phyloP scores from a whole-genome alignment of 2,888 invertebrate species.

The Tipula lateralis region DNA sequence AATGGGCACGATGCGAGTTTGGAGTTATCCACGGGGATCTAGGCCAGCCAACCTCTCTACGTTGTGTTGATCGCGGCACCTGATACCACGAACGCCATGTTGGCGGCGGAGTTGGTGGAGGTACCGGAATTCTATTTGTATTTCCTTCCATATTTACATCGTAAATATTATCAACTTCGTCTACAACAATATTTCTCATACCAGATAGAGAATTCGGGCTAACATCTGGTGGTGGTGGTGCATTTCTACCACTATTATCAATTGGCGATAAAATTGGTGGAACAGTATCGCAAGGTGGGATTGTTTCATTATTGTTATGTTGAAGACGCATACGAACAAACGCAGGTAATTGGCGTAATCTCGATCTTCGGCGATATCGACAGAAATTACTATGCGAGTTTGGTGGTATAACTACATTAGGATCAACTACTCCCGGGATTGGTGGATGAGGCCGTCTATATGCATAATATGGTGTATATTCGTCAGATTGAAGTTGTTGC shows the following conservation, averaged over 20 bases:
- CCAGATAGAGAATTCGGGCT: slow-evolving; percentile 24
- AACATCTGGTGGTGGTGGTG: slow-evolving; percentile 3
- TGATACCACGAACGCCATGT: background rate
- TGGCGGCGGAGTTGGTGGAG: background rate
- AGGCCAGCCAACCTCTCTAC: background rate
- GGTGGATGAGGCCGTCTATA: background rate
- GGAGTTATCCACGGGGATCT: background rate
- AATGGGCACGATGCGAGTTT: background rate
- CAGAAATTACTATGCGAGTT: background rate
- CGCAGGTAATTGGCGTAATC: background rate
- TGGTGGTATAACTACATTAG: slow-evolving; percentile 25
- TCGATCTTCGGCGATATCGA: background rate
- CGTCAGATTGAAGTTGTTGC: background rate
- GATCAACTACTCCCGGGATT: background rate
- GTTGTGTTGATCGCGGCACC: background rate
- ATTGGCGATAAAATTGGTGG: slow-evolving; percentile 11
- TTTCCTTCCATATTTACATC: slow-evolving; percentile 4
- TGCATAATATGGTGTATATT: background rate
- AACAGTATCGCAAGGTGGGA: background rate
- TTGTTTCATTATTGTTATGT: background rate
- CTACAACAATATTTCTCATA: background rate
- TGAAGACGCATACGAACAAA: background rate
- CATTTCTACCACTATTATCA: slow-evolving; percentile 20
- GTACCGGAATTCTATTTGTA: background rate
- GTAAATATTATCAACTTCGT: slow-evolving; percentile 5